Evolutionary conservation across 2,797 vertebrate species (phyloP).

Genomic region (Gymnoscopelus microlampas): DNA sequence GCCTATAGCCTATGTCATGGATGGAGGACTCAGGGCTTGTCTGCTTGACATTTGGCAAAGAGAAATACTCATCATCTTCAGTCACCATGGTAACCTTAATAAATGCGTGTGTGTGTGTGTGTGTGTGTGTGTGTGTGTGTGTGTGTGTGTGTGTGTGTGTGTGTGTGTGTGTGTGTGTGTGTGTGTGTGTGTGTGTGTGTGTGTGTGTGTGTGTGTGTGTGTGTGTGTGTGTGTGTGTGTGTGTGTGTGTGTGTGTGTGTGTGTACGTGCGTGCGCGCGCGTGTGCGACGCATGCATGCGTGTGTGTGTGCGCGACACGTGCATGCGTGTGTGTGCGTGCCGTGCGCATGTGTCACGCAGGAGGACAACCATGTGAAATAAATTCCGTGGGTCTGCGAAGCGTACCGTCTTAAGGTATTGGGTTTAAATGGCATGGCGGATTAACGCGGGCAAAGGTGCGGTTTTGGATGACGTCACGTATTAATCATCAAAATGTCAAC

Average conservation of each 20-base stretch:
- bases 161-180: neutral
- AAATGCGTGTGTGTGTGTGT: too few species aligned
- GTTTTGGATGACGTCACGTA: constrained; percentile 63
- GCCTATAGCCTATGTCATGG: too few species aligned
- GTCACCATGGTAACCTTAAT: neutral
- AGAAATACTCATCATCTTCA: too few species aligned
- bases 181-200: neutral
- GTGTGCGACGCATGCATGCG: too few species aligned
- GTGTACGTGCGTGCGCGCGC: neutral
- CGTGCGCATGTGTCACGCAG: constrained; percentile 8
- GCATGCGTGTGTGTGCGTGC: neutral
- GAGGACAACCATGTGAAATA: constrained; percentile 50
- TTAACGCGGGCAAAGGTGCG: constrained; percentile 44
- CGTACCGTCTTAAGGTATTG: constrained; percentile 60
- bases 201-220: neutral
- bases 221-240: too few species aligned
- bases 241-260: too few species aligned
- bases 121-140: too few species aligned
- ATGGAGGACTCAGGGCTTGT: too few species aligned
- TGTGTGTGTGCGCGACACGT: too few species aligned
- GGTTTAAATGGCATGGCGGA: constrained; percentile 78
- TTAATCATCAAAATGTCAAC: constrained; percentile 76
- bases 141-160: too few species aligned
- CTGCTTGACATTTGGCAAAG: too few species aligned
- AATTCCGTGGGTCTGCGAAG: constrained; percentile 47